Conservation (phyloP, 2,888 invertebrate species). For the Liopterus haemorrhoidalis region DNA sequence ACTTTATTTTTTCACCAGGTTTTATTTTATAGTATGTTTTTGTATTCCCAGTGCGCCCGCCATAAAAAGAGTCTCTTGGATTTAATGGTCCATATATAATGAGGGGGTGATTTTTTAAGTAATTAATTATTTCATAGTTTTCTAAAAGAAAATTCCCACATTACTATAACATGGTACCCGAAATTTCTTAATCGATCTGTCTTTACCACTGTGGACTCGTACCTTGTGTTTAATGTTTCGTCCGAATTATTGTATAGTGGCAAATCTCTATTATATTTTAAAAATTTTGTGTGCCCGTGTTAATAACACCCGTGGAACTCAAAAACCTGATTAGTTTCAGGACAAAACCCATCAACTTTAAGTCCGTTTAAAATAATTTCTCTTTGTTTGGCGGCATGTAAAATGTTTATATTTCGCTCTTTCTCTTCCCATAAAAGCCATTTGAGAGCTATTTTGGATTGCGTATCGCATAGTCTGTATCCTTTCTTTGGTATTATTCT, state of each 20-base stretch:
- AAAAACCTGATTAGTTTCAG: too few relatives aligned
- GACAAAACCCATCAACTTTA: too few relatives aligned
- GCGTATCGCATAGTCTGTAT: too few relatives aligned
- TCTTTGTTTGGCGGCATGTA: too few relatives aligned
- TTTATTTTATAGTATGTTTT: conserved; percentile 16
- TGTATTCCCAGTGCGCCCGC: conserved; percentile 30
- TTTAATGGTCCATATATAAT: conserved; percentile 10
- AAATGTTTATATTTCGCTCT: too few relatives aligned
- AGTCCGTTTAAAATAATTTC: too few relatives aligned
- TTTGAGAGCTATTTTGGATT: too few relatives aligned
- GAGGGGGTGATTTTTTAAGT: background rate
- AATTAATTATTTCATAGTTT: too few relatives aligned
- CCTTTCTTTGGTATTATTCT: too few relatives aligned
- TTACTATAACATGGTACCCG: background rate
- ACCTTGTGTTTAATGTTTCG: background rate
- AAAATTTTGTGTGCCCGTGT: background rate
- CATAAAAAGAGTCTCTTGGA: conserved; percentile 30
- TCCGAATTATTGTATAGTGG: background rate
- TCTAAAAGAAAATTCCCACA: background rate
- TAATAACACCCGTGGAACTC: background rate
- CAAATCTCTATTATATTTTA: background rate
- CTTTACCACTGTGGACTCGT: background rate
- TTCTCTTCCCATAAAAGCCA: too few relatives aligned
- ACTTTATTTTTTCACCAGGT: conserved; percentile 22
- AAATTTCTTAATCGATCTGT: background rate